Percentiles rank a stretch among this genome's conserved stretches.
These are phyloP conservation scores for Trichogramma evanescens DNA, from an alignment of 2,888 invertebrate species.

Conservation along the genomic window DNA sequence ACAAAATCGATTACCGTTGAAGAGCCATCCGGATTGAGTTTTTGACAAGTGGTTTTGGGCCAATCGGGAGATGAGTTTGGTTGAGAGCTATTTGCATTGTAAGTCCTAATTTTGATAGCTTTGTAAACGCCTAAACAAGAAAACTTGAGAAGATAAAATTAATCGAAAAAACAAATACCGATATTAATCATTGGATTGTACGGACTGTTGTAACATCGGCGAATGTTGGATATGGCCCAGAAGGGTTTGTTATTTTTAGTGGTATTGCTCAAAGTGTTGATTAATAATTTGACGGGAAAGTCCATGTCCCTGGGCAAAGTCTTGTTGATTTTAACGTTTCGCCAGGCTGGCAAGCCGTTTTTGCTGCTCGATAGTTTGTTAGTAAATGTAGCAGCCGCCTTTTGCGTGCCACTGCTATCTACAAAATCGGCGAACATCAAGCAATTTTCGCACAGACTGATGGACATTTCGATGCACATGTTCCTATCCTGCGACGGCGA, in stretches of 20 bases:
- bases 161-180: background rate
- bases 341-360: conserved; percentile 7
- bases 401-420: background rate
- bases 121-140: conserved; percentile 21
- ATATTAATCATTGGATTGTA: background rate
- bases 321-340: conserved; percentile 5
- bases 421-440: conserved; percentile 18
- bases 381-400: background rate
- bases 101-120: conserved; percentile 10
- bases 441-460: conserved; percentile 29
- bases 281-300: conserved; percentile 9
- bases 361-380: background rate
- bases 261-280: conserved; percentile 15
- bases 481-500: background rate
- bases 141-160: background rate
- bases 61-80: conserved; percentile 8
- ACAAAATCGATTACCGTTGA: conserved; percentile 7
- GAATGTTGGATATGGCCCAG: conserved; percentile 29
- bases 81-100: conserved; percentile 9
- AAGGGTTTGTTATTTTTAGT: conserved; percentile 7
- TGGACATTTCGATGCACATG: conserved; percentile 26
- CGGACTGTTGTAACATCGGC: conserved; percentile 16
- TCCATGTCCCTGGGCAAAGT: background rate
- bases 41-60: conserved; percentile 30
- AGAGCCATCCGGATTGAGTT: conserved; percentile 19